A percentile compares a stretch with the other conserved stretches of the same genome.
phyloP scores from a whole-genome alignment of 2,113 vertebrate species.

The Ramphastos sulfuratus region DNA sequence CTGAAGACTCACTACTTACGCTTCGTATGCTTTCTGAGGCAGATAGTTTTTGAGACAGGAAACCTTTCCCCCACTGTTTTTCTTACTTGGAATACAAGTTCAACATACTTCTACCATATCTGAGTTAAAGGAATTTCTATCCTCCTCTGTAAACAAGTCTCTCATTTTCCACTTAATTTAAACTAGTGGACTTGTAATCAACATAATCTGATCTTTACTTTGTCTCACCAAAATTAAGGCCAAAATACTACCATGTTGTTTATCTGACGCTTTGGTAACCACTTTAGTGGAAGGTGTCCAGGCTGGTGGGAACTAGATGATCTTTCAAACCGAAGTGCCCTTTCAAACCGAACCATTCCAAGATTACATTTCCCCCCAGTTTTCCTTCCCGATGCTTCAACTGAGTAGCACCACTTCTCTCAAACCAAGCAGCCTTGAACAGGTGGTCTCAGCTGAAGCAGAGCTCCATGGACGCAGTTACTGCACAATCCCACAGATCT shows the following conservation, averaged over 20 bases:
- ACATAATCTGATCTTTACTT: not conserved
- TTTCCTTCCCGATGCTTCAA: not conserved
- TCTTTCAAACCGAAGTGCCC: not conserved
- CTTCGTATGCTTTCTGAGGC: not conserved
- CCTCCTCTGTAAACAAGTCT: rapidly evolving
- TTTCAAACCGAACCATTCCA: not conserved
- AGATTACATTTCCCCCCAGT: not conserved
- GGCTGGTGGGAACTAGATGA: not conserved
- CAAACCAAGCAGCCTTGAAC: rapidly evolving
- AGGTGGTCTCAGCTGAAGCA: rapidly evolving
- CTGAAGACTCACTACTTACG: not conserved
- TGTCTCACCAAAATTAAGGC: not conserved
- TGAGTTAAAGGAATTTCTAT: not conserved
- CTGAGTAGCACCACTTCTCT: rapidly evolving
- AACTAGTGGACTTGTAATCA: not conserved
- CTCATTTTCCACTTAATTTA: not conserved
- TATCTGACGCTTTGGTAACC: not conserved
- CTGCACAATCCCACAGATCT: rapidly evolving
- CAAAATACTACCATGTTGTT: not conserved
- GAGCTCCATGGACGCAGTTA: rapidly evolving
- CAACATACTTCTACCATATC: not conserved
- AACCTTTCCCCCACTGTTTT: conserved; percentile 1
- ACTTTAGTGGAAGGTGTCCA: not conserved
- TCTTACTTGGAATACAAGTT: not conserved
- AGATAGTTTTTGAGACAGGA: not conserved